Conservation (phyloP, 2,888 invertebrate genomes). For the Drosophila testacea region DNA sequence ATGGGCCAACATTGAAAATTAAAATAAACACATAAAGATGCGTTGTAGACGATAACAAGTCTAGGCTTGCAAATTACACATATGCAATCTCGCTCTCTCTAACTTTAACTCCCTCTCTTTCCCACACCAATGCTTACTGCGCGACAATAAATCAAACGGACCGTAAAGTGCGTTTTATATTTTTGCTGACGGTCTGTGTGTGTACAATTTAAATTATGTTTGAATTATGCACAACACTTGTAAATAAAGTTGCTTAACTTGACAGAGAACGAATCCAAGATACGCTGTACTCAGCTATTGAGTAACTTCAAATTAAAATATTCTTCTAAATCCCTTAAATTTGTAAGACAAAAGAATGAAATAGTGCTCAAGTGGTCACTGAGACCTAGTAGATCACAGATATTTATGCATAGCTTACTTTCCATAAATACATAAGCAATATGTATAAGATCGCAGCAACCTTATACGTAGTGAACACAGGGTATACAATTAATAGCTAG, state of each 20-base stretch:
- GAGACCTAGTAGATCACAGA: too few species aligned
- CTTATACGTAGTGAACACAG: too few species aligned
- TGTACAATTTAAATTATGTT: conserved; percentile 58
- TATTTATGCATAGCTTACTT: too few species aligned
- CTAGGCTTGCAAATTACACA: conserved; percentile 49
- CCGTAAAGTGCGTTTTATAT: conserved; percentile 63
- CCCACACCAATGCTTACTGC: not conserved
- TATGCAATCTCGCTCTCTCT: conserved; percentile 25
- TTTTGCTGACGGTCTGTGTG: conserved; percentile 22
- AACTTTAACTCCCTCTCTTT: not conserved
- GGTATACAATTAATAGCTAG: too few species aligned
- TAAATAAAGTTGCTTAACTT: conserved; percentile 6
- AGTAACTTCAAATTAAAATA: not conserved
- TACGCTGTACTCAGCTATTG: not conserved
- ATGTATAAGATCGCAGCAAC: too few species aligned
- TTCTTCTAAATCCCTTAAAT: not conserved
- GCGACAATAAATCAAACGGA: conserved; percentile 70
- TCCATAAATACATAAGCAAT: too few species aligned
- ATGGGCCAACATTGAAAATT: conserved; percentile 70
- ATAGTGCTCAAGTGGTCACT: too few species aligned
- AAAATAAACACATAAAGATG: conserved; percentile 75
- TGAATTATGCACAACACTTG: conserved; percentile 47
- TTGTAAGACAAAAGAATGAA: not conserved
- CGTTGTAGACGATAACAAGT: conserved; percentile 62
- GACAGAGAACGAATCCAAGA: not conserved